These are phyloP conservation scores for Thalassoma bifasciatum DNA, from an alignment of 2,113 vertebrate species.

Conservation along the genomic window DNA sequence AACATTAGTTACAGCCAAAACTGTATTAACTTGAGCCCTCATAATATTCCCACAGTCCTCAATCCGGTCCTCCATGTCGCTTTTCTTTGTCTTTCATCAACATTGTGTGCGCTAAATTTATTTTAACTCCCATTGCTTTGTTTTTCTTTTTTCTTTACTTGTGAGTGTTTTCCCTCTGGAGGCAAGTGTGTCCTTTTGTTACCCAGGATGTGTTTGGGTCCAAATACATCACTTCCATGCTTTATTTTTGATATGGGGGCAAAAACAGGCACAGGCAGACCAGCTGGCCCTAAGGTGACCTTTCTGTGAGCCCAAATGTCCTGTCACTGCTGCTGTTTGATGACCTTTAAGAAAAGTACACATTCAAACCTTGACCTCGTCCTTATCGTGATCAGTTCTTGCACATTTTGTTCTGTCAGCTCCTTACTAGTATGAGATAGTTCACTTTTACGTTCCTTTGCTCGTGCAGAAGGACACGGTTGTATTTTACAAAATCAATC, in stretches of 20 bases:
- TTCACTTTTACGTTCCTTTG: background rate
- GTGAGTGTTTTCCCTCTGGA: constrained; percentile 18
- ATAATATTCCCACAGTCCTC: background rate
- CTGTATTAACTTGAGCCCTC: background rate
- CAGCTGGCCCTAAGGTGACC: constrained; percentile 19
- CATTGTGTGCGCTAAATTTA: constrained; percentile 12
- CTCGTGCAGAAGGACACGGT: too few relatives aligned
- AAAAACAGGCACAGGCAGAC: background rate
- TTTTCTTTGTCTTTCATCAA: constrained; percentile 17
- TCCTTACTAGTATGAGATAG: background rate
- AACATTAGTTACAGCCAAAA: background rate
- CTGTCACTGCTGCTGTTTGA: background rate
- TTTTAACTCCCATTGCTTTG: constrained; percentile 24
- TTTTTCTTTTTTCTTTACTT: constrained; percentile 20
- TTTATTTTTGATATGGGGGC: constrained; percentile 34
- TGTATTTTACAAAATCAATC: too few relatives aligned
- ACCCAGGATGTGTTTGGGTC: constrained; percentile 40
- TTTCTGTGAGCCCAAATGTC: background rate
- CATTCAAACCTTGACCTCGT: background rate
- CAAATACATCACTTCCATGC: constrained; percentile 42
- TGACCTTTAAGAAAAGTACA: constrained; percentile 18
- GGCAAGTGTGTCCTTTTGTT: constrained; percentile 26
- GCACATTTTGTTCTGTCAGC: background rate
- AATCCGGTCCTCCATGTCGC: background rate
- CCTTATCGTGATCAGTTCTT: background rate